Conservation (phyloP, 2,113 vertebrate species). For the Pelvicachromis taeniatus region DNA sequence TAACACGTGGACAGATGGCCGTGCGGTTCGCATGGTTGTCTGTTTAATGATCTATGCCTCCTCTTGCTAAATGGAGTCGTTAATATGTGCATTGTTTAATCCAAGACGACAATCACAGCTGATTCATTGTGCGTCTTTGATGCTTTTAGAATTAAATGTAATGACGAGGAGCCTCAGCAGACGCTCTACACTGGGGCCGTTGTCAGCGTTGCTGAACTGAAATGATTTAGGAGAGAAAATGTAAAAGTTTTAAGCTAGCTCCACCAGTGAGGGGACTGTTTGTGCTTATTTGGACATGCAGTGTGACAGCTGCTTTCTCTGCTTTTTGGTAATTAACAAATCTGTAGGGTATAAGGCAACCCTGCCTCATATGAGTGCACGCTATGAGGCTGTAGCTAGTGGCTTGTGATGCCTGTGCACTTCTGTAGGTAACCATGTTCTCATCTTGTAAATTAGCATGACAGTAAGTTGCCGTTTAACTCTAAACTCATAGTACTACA, state of each 20-base stretch:
- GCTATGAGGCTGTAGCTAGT: not conserved
- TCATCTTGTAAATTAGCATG: not conserved
- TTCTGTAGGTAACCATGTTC: not conserved
- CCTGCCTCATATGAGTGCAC: not conserved
- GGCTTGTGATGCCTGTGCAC: not conserved
- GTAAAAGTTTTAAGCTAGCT: not conserved
- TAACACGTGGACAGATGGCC: not conserved
- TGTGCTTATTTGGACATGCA: not conserved
- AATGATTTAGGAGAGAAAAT: not conserved
- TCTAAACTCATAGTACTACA: not conserved
- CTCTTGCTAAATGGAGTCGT: slow-evolving; percentile 22
- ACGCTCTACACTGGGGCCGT: not conserved
- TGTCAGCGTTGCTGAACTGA: not conserved
- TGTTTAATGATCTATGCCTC: slow-evolving; percentile 14
- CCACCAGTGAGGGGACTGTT: not conserved
- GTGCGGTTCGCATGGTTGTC: not conserved
- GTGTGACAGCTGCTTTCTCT: not conserved
- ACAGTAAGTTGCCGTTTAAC: not conserved
- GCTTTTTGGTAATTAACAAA: not conserved
- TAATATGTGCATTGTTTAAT: slow-evolving; percentile 55
- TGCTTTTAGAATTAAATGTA: not conserved
- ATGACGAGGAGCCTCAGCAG: not conserved
- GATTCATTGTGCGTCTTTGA: slow-evolving; percentile 16
- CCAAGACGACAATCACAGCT: not conserved
- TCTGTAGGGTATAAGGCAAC: not conserved